phyloP scores from a whole-genome alignment of 1,140 invertebrate species.

The Lycorma delicatula region DNA sequence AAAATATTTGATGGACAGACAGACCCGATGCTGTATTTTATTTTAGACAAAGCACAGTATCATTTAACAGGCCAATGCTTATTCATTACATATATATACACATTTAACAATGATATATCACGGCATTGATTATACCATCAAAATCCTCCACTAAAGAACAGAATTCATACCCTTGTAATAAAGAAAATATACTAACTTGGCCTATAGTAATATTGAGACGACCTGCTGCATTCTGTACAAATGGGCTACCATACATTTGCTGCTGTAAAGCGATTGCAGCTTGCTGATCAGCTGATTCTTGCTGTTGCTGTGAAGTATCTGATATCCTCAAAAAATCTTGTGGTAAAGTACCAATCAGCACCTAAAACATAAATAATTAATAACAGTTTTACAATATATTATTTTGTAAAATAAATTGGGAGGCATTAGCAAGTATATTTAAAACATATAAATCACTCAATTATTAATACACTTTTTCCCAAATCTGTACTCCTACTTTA shows the following conservation, averaged over 20 bases:
- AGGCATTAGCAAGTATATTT: background rate
- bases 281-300: slow-evolving; percentile 68
- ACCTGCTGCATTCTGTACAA: slow-evolving; percentile 55
- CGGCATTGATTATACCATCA: no score
- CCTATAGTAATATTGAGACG: slow-evolving; percentile 71
- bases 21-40: no score
- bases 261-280: slow-evolving; percentile 73
- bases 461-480: background rate
- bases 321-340: slow-evolving; percentile 67
- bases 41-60: no score
- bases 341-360: slow-evolving; percentile 70
- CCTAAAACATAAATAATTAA: slow-evolving; percentile 39
- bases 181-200: slow-evolving; percentile 46
- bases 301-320: slow-evolving; percentile 46
- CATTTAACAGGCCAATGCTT: no score
- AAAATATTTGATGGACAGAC: no score
- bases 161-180: no score
- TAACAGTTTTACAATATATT: background rate
- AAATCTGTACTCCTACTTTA: no score
- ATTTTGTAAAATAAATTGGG: no score
- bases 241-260: slow-evolving; percentile 47
- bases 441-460: background rate
- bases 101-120: no score
- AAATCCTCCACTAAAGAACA: no score
- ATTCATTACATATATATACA: no score